Percentiles rank a stretch among this genome's conserved stretches.
These are phyloP conservation scores for Hemiprocne comata DNA, from an alignment of 2,113 vertebrate genomes.

Conservation along the genomic window DNA sequence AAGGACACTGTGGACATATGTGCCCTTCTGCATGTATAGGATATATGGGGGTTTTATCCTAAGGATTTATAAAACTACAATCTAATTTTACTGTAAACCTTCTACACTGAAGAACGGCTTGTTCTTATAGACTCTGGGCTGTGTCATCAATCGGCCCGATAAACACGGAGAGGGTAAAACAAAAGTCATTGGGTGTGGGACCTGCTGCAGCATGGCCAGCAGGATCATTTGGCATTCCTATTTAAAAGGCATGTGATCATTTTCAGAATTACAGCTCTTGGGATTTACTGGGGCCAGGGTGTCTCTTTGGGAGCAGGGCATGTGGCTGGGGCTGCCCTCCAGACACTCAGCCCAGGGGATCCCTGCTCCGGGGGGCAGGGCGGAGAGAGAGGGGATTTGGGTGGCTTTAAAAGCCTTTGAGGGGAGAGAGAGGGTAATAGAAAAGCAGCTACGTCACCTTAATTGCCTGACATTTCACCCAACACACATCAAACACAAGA, in stretches of 20 bases:
- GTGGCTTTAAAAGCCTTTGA: not conserved
- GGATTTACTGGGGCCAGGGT: not conserved
- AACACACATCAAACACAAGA: not conserved
- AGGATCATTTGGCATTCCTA: not conserved
- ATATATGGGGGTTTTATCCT: not conserved
- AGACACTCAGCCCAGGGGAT: not conserved
- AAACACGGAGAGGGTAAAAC: not conserved
- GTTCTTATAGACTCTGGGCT: not conserved
- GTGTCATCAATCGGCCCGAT: slow-evolving; percentile 44
- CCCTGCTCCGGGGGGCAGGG: not conserved
- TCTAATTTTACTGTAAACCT: slow-evolving; percentile 50
- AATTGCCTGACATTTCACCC: not conserved
- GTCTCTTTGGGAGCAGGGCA: not conserved
- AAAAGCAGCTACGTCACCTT: not conserved
- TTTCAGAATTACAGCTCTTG: not conserved
- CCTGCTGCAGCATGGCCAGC: not conserved
- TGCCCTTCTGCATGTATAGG: not conserved
- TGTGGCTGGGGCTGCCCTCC: not conserved
- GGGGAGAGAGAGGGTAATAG: not conserved
- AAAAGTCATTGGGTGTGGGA: not conserved
- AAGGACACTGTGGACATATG: not conserved
- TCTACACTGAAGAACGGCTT: slow-evolving; percentile 55
- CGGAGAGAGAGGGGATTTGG: not conserved
- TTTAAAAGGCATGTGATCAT: not conserved
- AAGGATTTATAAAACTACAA: slow-evolving; percentile 47